A percentile compares a stretch with the other conserved stretches of the same genome.
These are phyloP conservation scores for Carduelis carduelis DNA, from an alignment of 2,797 vertebrate genomes.

Conservation along the genomic window DNA sequence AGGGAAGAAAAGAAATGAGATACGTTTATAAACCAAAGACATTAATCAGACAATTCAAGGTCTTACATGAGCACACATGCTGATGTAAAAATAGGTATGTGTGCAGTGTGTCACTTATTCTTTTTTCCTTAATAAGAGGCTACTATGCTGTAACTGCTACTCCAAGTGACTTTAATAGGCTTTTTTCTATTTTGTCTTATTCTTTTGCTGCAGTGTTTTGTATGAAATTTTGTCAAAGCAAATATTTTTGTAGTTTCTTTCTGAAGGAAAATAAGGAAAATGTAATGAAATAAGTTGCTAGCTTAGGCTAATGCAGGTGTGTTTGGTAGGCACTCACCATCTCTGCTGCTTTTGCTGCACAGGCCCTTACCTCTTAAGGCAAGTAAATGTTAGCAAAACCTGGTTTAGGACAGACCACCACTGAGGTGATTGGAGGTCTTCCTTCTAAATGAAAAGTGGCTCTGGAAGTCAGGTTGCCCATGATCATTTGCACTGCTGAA, in stretches of 20 bases:
- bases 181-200: background rate
- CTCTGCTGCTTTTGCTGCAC: background rate
- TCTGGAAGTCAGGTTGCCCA: background rate
- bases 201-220: background rate
- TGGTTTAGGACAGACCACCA: background rate
- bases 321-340: background rate
- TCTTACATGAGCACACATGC: background rate
- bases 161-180: background rate
- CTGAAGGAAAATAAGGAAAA: background rate
- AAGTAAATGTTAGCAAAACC: background rate
- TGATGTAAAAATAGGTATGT: background rate
- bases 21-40: background rate
- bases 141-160: background rate
- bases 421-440: background rate
- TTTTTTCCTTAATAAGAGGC: background rate
- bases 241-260: background rate
- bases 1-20: background rate
- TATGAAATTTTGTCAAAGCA: background rate
- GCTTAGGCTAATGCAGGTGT: background rate
- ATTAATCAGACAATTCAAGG: slow-evolving; percentile 8
- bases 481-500: background rate
- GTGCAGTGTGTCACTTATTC: background rate
- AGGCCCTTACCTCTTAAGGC: background rate
- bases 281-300: background rate
- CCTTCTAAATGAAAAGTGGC: background rate